Percentiles rank a stretch among this genome's conserved stretches.
Conservation (phyloP, 2,113 vertebrate species). For the Edolisoma coerulescens region DNA sequence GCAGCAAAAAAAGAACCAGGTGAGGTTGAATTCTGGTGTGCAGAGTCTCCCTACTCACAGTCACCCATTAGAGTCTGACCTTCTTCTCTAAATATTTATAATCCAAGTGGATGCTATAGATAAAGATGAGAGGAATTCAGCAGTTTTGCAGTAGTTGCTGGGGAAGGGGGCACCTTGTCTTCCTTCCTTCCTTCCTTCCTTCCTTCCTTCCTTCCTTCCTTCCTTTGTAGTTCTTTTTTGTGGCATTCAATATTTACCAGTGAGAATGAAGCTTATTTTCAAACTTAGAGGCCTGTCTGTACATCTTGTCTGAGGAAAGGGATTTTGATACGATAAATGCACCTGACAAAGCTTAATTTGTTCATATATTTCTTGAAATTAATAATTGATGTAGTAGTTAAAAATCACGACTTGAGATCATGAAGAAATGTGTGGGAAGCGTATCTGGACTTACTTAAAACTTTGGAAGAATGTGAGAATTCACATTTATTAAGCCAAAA, state of each 20-base stretch:
- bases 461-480: constrained; percentile 43
- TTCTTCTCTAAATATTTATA: background rate
- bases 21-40: background rate
- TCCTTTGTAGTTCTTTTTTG: background rate
- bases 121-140: background rate
- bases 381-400: background rate
- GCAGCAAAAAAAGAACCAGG: background rate
- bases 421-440: constrained; percentile 10
- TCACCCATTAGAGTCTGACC: background rate
- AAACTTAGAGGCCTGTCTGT: background rate
- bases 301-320: background rate
- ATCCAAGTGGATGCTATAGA: background rate
- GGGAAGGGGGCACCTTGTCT: background rate
- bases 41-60: background rate
- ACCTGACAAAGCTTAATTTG: background rate
- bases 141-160: background rate
- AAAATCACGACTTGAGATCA: background rate
- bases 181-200: background rate
- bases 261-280: background rate
- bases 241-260: background rate
- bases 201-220: background rate
- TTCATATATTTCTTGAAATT: background rate
- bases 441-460: constrained; percentile 36
- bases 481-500: constrained; percentile 52
- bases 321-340: background rate